Conservation (phyloP, 2,797 vertebrate species). For the Astyanax mexicanus region DNA sequence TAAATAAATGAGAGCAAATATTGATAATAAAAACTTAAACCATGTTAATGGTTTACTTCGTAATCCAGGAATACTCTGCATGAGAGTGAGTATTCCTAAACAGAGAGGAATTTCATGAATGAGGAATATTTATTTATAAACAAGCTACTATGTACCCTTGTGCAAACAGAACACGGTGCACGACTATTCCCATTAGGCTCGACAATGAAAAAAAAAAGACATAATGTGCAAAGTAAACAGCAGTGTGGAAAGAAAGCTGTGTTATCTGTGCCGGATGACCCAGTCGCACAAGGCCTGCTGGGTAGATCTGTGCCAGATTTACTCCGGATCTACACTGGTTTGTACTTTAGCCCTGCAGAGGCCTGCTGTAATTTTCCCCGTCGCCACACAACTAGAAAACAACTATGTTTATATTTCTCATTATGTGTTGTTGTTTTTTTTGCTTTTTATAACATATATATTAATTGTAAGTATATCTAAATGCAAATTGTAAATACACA, state of each 20-base stretch:
- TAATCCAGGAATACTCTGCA: neutral
- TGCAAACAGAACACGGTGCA: conserved; percentile 47
- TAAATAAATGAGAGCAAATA: no score
- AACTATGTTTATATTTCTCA: neutral
- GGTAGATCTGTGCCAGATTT: neutral
- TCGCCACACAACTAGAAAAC: neutral
- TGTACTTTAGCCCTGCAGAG: conserved; percentile 29
- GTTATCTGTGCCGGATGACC: conserved; percentile 66
- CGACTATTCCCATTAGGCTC: neutral
- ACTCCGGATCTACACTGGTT: neutral
- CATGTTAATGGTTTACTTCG: neutral
- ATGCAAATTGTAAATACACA: neutral
- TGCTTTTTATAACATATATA: no score
- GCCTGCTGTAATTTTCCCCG: neutral
- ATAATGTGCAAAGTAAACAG: conserved; percentile 61
- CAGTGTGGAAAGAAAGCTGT: conserved; percentile 66
- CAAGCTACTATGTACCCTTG: conserved; percentile 73
- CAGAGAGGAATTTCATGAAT: conserved; percentile 60
- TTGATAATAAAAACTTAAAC: fast-evolving
- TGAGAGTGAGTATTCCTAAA: neutral
- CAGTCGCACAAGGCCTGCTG: conserved; percentile 19
- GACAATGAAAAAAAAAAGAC: conserved; percentile 35
- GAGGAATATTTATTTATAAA: conserved; percentile 66
- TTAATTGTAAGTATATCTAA: no score
- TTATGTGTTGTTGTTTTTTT: no score